These are phyloP conservation scores for Ptyas mucosa DNA, from an alignment of 2,113 vertebrate genomes.

Conservation along the genomic window DNA sequence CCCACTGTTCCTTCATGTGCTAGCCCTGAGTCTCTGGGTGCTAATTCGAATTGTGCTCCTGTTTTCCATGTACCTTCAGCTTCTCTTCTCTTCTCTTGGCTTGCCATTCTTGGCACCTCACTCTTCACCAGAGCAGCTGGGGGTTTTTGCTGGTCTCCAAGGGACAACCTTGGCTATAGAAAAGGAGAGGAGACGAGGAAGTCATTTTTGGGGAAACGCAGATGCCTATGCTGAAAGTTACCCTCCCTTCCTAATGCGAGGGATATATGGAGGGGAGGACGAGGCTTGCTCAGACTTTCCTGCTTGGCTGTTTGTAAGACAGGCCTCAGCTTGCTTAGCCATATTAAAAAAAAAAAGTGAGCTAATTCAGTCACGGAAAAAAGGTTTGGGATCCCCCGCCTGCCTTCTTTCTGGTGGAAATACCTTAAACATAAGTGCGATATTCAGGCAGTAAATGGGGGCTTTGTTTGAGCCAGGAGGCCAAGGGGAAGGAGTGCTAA, in stretches of 20 bases:
- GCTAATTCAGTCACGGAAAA: slow-evolving; percentile 39
- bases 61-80: neutral
- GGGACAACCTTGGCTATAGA: neutral
- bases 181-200: neutral
- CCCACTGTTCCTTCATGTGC: neutral
- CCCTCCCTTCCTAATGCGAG: neutral
- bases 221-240: neutral
- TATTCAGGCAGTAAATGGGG: slow-evolving; percentile 32
- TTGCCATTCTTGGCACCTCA: neutral
- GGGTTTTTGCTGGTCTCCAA: neutral
- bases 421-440: slow-evolving; percentile 34
- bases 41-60: neutral
- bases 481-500: slow-evolving; percentile 17
- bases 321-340: slow-evolving; percentile 33
- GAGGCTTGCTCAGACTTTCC: slow-evolving; percentile 15
- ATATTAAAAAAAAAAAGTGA: slow-evolving; percentile 8
- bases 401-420: slow-evolving; percentile 30
- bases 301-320: slow-evolving; percentile 17
- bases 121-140: neutral
- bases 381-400: slow-evolving; percentile 12
- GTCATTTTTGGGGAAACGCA: neutral
- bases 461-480: slow-evolving; percentile 37
- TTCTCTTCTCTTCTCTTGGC: neutral
- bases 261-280: neutral
- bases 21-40: neutral